Conservation (phyloP, 2,113 vertebrate genomes). For the Cranoglanis bouderius region DNA sequence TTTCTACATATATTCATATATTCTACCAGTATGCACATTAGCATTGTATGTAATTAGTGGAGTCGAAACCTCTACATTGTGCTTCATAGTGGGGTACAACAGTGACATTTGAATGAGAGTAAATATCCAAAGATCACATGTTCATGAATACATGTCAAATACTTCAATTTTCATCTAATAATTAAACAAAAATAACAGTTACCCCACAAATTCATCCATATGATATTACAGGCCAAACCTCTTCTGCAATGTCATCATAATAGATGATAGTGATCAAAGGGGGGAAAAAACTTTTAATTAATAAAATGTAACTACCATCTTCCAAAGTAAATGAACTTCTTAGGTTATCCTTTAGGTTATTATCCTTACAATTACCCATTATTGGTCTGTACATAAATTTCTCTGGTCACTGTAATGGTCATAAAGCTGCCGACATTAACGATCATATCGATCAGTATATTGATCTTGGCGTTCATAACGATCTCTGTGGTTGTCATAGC, state of each 20-base stretch:
- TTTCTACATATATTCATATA: no score
- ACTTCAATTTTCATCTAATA: neutral
- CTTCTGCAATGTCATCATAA: neutral
- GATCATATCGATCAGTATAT: conserved; percentile 25
- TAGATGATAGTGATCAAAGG: neutral
- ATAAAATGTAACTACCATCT: neutral
- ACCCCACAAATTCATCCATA: neutral
- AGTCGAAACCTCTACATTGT: neutral
- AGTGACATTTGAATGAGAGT: neutral
- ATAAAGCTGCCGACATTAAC: conserved; percentile 30
- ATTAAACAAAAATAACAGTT: neutral
- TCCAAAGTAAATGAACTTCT: neutral
- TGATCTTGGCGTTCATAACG: conserved; percentile 34
- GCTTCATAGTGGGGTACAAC: neutral
- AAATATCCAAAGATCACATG: neutral
- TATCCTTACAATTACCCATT: neutral
- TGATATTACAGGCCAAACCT: neutral
- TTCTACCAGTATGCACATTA: neutral
- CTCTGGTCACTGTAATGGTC: neutral
- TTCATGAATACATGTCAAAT: neutral
- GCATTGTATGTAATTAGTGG: neutral
- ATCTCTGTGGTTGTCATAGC: neutral
- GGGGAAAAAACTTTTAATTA: neutral
- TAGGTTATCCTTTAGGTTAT: no score
- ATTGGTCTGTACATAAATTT: neutral